These are phyloP conservation scores for Camponotus vicinus DNA, from an alignment of 1,140 invertebrate species.

Conservation along the genomic window DNA sequence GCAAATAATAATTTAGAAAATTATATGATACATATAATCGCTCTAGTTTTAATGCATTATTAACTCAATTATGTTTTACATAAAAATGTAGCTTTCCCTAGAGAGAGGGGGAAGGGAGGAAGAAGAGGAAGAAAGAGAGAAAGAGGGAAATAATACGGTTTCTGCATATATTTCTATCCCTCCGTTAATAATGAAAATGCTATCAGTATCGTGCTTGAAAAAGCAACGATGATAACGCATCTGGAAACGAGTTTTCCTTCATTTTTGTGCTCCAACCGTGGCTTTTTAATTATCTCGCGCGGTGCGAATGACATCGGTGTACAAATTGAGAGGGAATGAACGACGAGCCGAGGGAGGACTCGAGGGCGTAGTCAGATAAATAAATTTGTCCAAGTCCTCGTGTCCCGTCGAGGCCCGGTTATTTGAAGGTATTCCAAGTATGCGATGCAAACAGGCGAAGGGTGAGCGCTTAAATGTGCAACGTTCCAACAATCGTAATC, in stretches of 20 bases:
- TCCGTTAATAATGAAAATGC: conserved; percentile 4
- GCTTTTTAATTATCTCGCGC: conserved; percentile 70
- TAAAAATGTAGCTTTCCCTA: neutral
- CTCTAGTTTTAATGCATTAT: neutral
- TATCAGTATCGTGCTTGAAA: conserved; percentile 36
- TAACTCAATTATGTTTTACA: conserved; percentile 12
- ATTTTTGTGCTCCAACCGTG: conserved; percentile 37
- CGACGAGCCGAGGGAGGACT: conserved; percentile 4
- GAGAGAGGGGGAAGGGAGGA: neutral
- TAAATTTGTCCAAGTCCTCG: conserved; percentile 72
- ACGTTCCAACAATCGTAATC: conserved; percentile 53
- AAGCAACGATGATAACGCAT: conserved; percentile 35
- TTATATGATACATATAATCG: neutral
- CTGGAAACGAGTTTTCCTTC: conserved; percentile 33
- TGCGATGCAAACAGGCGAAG: conserved; percentile 65
- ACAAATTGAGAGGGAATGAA: conserved; percentile 60
- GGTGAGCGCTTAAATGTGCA: conserved; percentile 67
- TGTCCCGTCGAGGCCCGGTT: conserved; percentile 60
- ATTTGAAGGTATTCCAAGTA: conserved; percentile 69
- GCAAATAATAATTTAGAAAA: neutral
- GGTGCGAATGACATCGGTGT: conserved; percentile 55
- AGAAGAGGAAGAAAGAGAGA: neutral
- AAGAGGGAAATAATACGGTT: neutral
- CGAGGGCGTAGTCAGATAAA: conserved; percentile 65
- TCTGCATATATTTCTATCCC: neutral